These are phyloP conservation scores for Telenomus remus DNA, from an alignment of 1,140 invertebrate species.

Conservation along the genomic window DNA sequence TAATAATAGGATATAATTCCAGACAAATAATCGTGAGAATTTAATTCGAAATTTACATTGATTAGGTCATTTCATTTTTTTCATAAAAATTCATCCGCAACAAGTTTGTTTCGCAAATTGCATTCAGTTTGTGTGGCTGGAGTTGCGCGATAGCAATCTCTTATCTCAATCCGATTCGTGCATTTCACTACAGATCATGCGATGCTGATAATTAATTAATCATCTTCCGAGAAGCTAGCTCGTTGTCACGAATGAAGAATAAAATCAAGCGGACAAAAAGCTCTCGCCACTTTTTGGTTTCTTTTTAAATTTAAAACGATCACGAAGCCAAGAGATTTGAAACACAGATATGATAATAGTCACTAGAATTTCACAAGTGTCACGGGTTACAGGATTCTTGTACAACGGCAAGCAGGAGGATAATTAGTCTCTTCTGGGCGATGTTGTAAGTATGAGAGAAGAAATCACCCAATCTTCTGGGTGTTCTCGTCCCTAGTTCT, in stretches of 20 bases:
- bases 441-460: constrained; percentile 29
- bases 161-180: constrained; percentile 21
- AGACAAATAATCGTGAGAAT: no score
- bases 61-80: no score
- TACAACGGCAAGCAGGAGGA: constrained; percentile 46
- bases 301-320: constrained; percentile 56
- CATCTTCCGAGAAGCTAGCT: constrained; percentile 12
- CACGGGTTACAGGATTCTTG: constrained; percentile 54
- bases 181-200: constrained; percentile 2
- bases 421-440: constrained; percentile 60
- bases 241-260: constrained; percentile 11
- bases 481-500: not conserved
- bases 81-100: no score
- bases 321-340: constrained; percentile 51
- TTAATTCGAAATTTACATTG: no score
- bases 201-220: constrained; percentile 40
- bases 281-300: constrained; percentile 24
- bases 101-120: constrained; percentile 24
- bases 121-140: constrained; percentile 5
- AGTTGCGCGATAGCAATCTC: constrained; percentile 18
- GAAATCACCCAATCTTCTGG: constrained; percentile 20
- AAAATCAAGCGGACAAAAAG: constrained; percentile 29
- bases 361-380: constrained; percentile 61
- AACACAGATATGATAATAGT: constrained; percentile 60
- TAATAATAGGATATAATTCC: no score